These are phyloP conservation scores for Conus ventricosus DNA, from an alignment of 1,140 invertebrate genomes.

Conservation along the genomic window DNA sequence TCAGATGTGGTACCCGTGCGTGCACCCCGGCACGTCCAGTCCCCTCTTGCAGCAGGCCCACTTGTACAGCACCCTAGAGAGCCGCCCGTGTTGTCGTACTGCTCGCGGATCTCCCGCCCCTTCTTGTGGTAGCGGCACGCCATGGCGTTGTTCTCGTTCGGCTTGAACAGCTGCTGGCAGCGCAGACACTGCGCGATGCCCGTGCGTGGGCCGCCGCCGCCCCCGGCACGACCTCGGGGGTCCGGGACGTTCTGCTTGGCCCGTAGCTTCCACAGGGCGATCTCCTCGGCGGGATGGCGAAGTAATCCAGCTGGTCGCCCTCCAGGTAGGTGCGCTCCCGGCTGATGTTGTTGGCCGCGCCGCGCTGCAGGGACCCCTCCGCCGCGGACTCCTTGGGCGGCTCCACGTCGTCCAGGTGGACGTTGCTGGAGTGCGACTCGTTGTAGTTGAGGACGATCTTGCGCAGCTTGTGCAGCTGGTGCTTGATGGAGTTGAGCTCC, in stretches of 20 bases:
- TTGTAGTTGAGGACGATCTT: constrained; percentile 58
- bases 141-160: constrained; percentile 57
- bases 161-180: constrained; percentile 61
- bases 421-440: constrained; percentile 49
- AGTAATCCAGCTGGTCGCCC: constrained; percentile 54
- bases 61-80: constrained; percentile 57
- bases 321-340: constrained; percentile 56
- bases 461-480: constrained; percentile 50
- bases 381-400: neutral
- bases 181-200: constrained; percentile 76
- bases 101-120: constrained; percentile 59
- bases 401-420: constrained; percentile 56
- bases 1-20: no score
- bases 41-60: constrained; percentile 66
- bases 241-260: constrained; percentile 37
- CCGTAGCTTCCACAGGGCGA: constrained; percentile 47
- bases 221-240: neutral
- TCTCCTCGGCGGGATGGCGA: constrained; percentile 45
- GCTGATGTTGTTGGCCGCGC: neutral
- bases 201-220: constrained; percentile 60
- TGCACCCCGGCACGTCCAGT: constrained; percentile 36
- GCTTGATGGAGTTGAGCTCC: constrained; percentile 49
- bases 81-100: constrained; percentile 55
- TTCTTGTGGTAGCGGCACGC: constrained; percentile 63
- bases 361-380: neutral